Conservation (phyloP, 1,140 invertebrate genomes). For the Dreissena rostriformis region DNA sequence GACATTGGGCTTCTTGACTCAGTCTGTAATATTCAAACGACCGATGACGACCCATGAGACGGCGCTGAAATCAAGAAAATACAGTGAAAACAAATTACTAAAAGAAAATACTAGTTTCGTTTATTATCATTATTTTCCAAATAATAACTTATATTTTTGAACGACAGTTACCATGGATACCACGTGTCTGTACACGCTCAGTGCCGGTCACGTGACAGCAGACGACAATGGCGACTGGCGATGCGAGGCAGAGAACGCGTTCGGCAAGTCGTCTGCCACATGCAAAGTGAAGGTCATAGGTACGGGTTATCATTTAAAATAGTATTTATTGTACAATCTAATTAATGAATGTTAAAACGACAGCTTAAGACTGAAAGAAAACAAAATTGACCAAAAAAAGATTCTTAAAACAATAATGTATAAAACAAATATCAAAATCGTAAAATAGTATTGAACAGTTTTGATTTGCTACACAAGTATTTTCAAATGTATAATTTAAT, state of each 20-base stretch:
- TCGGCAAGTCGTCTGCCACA: constrained; percentile 37
- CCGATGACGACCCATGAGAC: no score
- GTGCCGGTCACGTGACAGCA: constrained; percentile 9
- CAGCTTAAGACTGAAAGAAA: background rate
- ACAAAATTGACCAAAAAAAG: background rate
- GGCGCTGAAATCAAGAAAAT: no score
- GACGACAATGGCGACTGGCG: constrained; percentile 41
- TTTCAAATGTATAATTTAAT: no score
- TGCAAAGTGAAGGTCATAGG: constrained; percentile 45
- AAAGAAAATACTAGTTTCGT: no score
- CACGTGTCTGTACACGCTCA: constrained; percentile 26
- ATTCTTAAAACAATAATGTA: background rate
- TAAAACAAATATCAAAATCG: background rate
- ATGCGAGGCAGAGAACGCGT: constrained; percentile 25
- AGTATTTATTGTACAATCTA: background rate
- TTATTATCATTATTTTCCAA: no score
- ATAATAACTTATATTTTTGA: no score
- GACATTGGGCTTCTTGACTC: no score
- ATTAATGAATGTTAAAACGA: background rate
- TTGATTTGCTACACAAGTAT: background rate
- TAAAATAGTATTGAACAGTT: background rate
- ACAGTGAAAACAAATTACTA: no score
- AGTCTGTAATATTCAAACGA: no score
- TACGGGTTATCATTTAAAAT: background rate
- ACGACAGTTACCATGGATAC: background rate